phyloP scores from a whole-genome alignment of 64 coral and sea anemone genomes.

The Montipora capricornis region DNA sequence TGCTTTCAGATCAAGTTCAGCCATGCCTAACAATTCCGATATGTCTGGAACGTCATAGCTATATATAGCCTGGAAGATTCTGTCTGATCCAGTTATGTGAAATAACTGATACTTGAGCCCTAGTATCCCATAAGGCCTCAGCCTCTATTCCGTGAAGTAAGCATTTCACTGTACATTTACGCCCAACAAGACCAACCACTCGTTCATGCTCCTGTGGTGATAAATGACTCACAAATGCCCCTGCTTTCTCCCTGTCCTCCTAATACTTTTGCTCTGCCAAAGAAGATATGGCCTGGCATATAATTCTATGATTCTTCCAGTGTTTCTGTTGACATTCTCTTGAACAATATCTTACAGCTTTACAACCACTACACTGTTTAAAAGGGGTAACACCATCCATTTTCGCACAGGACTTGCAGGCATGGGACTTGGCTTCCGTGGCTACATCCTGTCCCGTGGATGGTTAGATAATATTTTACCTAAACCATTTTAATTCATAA shows the following conservation, averaged over 20 bases:
- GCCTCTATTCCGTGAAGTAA: constrained; percentile 14
- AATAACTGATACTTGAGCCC: constrained; percentile 81
- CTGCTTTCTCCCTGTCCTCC: neutral
- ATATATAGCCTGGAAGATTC: constrained; percentile 23
- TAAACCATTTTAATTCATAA: too few species aligned
- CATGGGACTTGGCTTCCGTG: too few species aligned
- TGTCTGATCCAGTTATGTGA: constrained; percentile 12
- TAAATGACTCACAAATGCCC: constrained; percentile 55
- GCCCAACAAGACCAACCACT: constrained; percentile 64
- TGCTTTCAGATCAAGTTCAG: constrained; percentile 61
- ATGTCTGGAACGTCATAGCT: constrained; percentile 30
- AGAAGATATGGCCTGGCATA: constrained; percentile 24
- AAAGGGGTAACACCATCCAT: too few species aligned
- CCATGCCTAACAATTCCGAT: constrained; percentile 51
- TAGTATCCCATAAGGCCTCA: constrained; percentile 67
- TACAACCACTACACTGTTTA: too few species aligned
- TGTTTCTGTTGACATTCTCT: constrained; percentile 67
- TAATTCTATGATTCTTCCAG: constrained; percentile 41
- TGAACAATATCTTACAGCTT: constrained; percentile 67
- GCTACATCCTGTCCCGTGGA: too few species aligned
- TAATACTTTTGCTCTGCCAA: constrained; percentile 52
- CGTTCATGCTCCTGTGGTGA: constrained; percentile 64
- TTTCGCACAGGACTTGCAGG: too few species aligned
- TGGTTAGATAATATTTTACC: too few species aligned
- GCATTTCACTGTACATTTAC: constrained; percentile 65